Evolutionary conservation across 1,140 invertebrate species (phyloP).

Genomic region (Eupeodes corollae): DNA sequence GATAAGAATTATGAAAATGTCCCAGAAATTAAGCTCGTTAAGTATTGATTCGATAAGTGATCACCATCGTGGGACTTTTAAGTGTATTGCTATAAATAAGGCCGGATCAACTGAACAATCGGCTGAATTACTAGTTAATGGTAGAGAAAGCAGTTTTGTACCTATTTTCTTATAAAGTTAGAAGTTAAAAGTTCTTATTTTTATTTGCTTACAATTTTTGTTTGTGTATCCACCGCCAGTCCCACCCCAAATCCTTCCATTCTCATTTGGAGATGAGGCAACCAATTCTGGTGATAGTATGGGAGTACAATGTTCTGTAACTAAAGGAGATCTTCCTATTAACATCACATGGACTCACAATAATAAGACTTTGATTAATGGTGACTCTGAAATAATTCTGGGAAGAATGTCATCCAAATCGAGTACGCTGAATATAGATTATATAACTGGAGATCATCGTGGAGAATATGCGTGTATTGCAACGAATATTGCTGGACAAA

Average conservation of each 20-base stretch:
- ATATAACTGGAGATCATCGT: conserved; percentile 49
- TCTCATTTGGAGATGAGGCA: conserved; percentile 51
- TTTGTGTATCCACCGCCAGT: conserved; percentile 36
- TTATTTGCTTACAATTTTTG: background rate
- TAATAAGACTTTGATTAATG: conserved; percentile 20
- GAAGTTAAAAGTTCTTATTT: conserved; percentile 1
- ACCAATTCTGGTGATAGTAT: conserved; percentile 56
- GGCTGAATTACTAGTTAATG: conserved; percentile 50
- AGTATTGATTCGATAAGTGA: conserved; percentile 59
- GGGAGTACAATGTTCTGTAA: conserved; percentile 55
- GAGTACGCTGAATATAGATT: conserved; percentile 34
- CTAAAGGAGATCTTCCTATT: conserved; percentile 62
- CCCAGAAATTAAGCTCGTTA: conserved; percentile 51
- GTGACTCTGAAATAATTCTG: conserved; percentile 35
- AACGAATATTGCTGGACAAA: conserved; percentile 56
- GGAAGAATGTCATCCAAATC: conserved; percentile 35
- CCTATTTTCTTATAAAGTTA: background rate
- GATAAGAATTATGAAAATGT: conserved; percentile 44
- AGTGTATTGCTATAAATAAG: conserved; percentile 53
- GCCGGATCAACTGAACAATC: conserved; percentile 53
- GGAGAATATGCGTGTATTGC: conserved; percentile 71
- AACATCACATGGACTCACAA: conserved; percentile 58
- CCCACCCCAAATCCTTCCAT: conserved; percentile 52
- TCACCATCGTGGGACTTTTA: conserved; percentile 58
- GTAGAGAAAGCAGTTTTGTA: conserved; percentile 35